phyloP scores from a whole-genome alignment of 2,113 vertebrate species.

The Rousettus leschenaultii region DNA sequence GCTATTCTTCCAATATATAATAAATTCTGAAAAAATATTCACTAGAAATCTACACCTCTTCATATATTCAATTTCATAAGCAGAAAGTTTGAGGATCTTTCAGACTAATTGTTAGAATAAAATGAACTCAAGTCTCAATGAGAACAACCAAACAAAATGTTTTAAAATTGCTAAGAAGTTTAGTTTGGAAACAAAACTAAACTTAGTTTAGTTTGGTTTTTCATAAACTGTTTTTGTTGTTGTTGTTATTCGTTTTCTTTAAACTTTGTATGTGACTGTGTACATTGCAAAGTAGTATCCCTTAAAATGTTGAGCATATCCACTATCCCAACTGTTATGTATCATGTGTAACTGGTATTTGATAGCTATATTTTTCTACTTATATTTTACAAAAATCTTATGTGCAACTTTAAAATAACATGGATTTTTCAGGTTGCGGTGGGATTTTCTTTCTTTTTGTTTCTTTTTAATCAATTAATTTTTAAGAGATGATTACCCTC shows the following conservation, averaged over 20 bases:
- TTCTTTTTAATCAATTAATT: not conserved
- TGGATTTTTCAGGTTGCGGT: not conserved
- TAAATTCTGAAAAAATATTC: not conserved
- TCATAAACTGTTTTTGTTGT: not conserved
- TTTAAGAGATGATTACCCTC: not conserved
- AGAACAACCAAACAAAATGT: constrained; percentile 9
- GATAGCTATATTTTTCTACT: not conserved
- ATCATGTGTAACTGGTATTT: not conserved
- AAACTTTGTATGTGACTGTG: not conserved
- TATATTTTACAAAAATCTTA: constrained; percentile 35
- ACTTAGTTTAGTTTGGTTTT: not conserved
- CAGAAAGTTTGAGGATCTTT: not conserved
- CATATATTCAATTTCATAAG: not conserved
- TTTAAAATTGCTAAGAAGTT: not conserved
- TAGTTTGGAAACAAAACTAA: constrained; percentile 17
- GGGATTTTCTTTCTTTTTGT: not conserved
- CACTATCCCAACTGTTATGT: not conserved
- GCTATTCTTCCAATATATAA: not conserved
- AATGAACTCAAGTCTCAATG: not conserved
- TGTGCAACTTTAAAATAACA: not conserved
- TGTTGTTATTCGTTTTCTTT: not conserved
- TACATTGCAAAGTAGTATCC: not conserved
- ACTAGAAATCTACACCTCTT: not conserved
- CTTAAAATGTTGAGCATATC: not conserved
- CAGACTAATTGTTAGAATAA: not conserved